phyloP scores from a whole-genome alignment of 1,140 invertebrate genomes.

The Drosophila watanabei region DNA sequence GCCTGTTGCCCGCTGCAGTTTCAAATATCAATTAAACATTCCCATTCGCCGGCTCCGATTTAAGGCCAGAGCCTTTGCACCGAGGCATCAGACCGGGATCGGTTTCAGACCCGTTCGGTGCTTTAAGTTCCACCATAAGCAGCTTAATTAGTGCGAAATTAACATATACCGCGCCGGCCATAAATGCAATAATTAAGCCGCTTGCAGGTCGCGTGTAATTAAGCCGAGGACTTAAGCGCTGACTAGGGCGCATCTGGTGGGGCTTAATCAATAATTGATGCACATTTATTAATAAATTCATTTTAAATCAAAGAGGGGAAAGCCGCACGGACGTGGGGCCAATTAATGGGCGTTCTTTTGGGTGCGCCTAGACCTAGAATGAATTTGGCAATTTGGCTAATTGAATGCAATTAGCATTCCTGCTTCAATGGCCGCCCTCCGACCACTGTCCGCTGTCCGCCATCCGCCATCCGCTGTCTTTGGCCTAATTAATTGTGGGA shows the following conservation, averaged over 20 bases:
- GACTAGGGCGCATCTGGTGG: conserved; percentile 9
- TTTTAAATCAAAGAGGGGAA: conserved; percentile 30
- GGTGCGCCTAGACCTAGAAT: conserved; percentile 40
- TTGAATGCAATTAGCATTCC: conserved; percentile 78
- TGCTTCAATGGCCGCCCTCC: conserved; percentile 22
- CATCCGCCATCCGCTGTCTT: conserved; percentile 14
- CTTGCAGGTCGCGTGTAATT: conserved; percentile 25
- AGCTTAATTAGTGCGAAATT: conserved; percentile 57
- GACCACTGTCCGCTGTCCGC: conserved; percentile 4
- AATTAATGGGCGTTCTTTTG: conserved; percentile 48
- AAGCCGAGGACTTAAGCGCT: conserved; percentile 37
- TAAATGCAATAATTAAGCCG: conserved; percentile 51
- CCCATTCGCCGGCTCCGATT: conserved; percentile 31
- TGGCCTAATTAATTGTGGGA: conserved; percentile 74
- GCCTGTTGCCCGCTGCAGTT: conserved; percentile 23
- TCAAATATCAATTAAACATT: conserved; percentile 64
- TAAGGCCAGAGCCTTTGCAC: background rate
- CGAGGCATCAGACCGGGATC: background rate
- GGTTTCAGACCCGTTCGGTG: conserved; percentile 22
- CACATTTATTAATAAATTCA: conserved; percentile 50
- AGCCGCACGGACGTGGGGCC: conserved; percentile 2
- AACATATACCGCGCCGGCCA: conserved; percentile 31
- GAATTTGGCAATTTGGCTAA: conserved; percentile 77
- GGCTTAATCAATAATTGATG: conserved; percentile 46
- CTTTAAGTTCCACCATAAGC: conserved; percentile 24